These are phyloP conservation scores for Octopus bimaculoides DNA, from an alignment of 1,140 invertebrate genomes.

Conservation along the genomic window DNA sequence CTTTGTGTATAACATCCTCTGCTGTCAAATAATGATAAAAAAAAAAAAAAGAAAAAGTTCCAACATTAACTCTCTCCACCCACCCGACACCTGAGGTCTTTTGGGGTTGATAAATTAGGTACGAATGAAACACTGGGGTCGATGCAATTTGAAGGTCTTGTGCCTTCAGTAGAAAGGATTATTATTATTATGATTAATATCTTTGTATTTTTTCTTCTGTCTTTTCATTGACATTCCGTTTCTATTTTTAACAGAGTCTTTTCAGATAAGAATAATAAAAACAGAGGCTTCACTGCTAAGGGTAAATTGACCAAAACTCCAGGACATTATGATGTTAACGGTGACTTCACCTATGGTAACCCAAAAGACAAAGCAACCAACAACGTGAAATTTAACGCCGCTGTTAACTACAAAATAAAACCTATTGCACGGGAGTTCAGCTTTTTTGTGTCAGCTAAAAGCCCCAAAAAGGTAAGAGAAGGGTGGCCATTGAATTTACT, in stretches of 20 bases:
- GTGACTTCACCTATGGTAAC: not conserved
- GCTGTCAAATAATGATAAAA: no score
- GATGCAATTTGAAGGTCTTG: no score
- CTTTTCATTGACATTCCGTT: no score
- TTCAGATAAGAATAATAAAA: not conserved
- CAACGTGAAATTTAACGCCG: not conserved
- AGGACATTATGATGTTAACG: not conserved
- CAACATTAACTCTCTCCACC: no score
- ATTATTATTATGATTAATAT: no score
- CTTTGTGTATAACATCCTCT: no score
- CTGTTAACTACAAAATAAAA: not conserved
- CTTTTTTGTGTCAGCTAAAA: not conserved
- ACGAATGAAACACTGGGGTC: no score
- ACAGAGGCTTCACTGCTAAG: not conserved
- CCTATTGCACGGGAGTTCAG: not conserved
- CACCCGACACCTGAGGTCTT: no score
- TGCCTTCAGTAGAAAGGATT: no score
- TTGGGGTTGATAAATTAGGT: no score
- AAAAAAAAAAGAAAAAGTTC: no score
- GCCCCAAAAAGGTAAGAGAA: not conserved
- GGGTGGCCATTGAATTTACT: not conserved
- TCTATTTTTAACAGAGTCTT: not conserved
- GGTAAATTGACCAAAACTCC: not conserved
- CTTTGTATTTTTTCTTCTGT: no score
- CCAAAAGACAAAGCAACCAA: not conserved